Percentiles rank a stretch among this genome's conserved stretches.
phyloP scores from a whole-genome alignment of 2,797 vertebrate species.

The Oryzias sinensis region DNA sequence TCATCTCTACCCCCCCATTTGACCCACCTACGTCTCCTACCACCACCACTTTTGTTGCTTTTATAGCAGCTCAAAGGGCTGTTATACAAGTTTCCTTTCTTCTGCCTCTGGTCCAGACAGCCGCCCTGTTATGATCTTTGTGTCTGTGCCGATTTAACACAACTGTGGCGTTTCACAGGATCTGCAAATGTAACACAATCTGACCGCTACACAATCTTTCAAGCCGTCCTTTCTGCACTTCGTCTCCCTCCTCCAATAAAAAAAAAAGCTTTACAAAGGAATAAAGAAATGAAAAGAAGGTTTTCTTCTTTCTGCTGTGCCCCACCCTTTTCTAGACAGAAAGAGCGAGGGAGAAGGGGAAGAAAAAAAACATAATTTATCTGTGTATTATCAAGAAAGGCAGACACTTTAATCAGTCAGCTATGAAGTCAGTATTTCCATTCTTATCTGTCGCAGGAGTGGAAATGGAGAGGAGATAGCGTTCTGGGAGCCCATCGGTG shows the following conservation, averaged over 20 bases:
- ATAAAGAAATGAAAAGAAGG: conserved; percentile 74
- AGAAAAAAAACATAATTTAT: conserved; percentile 99
- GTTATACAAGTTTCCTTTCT: conserved; percentile 33
- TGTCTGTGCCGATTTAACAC: conserved; percentile 1
- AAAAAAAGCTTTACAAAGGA: conserved; percentile 61
- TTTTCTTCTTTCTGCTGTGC: conserved; percentile 64
- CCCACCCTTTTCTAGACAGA: conserved; percentile 73
- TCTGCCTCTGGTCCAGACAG: conserved; percentile 1
- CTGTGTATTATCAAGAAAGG: conserved; percentile 99
- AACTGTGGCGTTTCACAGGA: conserved; percentile 1
- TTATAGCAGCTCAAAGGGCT: conserved; percentile 35
- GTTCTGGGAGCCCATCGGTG: conserved; percentile 91
- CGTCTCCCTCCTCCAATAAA: conserved; percentile 38
- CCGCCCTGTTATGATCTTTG: conserved; percentile 7
- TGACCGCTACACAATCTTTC: conserved; percentile 31
- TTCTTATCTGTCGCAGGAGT: conserved; percentile 99
- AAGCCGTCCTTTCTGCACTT: conserved; percentile 11
- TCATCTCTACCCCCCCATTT: conserved; percentile 8
- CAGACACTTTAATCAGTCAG: conserved; percentile 99
- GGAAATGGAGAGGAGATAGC: conserved; percentile 99
- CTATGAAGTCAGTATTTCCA: conserved; percentile 99
- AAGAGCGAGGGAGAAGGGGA: conserved; percentile 32
- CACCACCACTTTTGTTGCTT: conserved; percentile 26
- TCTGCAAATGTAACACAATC: conserved; percentile 29
- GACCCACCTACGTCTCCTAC: neutral